Percentiles rank a stretch among this genome's conserved stretches.
phyloP scores from a whole-genome alignment of 2,888 invertebrate species.

The Mellilla xanthometata region DNA sequence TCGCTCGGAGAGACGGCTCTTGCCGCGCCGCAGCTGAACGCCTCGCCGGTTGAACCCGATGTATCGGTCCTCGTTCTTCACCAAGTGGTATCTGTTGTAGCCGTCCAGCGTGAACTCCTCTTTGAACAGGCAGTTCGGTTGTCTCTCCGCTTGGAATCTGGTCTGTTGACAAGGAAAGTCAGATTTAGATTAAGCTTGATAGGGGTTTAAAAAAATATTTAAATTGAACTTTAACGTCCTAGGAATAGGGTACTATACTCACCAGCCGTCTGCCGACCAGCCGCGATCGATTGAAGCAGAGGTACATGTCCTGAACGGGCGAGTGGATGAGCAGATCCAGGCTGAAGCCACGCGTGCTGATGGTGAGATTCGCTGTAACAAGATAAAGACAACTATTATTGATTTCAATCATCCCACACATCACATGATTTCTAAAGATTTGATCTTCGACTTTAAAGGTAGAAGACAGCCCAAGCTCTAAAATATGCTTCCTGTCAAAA shows the following conservation, averaged over 20 bases:
- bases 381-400: slow-evolving; percentile 18
- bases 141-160: slow-evolving; percentile 82
- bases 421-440: no score
- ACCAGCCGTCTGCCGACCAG: slow-evolving; percentile 87
- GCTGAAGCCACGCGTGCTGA: slow-evolving; percentile 83
- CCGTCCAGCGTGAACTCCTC: slow-evolving; percentile 83
- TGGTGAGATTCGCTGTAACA: slow-evolving; percentile 86
- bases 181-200: no score
- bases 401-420: no score
- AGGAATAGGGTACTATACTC: slow-evolving; percentile 34
- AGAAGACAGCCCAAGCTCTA: no score
- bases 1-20: slow-evolving; percentile 62
- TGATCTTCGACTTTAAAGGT: no score
- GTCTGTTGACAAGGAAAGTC: slow-evolving; percentile 55
- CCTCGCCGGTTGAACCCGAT: slow-evolving; percentile 85
- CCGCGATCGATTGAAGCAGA: slow-evolving; percentile 89
- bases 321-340: slow-evolving; percentile 86
- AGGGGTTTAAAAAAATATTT: no score
- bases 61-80: slow-evolving; percentile 82
- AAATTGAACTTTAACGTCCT: not conserved
- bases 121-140: slow-evolving; percentile 84
- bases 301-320: slow-evolving; percentile 87
- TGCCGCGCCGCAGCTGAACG: slow-evolving; percentile 75
- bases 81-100: slow-evolving; percentile 85
- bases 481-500: no score